Percentiles rank a stretch among this genome's conserved stretches.
Evolutionary conservation across 1,140 invertebrate species (phyloP).

Genomic region (Ceratosolen solmsi): DNA sequence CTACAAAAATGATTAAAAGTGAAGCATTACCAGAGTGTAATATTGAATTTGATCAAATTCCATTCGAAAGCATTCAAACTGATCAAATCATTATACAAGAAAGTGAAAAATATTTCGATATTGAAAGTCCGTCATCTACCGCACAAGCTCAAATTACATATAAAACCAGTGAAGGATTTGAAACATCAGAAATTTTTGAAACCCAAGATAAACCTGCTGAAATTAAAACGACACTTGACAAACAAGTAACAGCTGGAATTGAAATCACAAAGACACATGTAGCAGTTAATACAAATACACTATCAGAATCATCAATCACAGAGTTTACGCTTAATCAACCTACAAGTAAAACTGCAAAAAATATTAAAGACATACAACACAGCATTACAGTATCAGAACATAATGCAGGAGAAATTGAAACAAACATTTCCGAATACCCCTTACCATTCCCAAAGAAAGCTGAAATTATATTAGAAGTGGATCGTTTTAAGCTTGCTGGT

Average conservation of each 20-base stretch:
- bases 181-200: constrained; percentile 63
- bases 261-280: constrained; percentile 67
- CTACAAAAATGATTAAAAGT: constrained; percentile 56
- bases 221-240: constrained; percentile 66
- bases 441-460: constrained; percentile 27
- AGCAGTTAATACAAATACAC: constrained; percentile 67
- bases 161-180: constrained; percentile 59
- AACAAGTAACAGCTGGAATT: constrained; percentile 64
- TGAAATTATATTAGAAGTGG: constrained; percentile 28
- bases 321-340: constrained; percentile 65
- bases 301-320: constrained; percentile 60
- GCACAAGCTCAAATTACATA: constrained; percentile 61
- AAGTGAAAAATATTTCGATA: constrained; percentile 58
- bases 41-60: constrained; percentile 61
- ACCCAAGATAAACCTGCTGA: constrained; percentile 68
- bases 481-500: constrained; percentile 25
- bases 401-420: constrained; percentile 71
- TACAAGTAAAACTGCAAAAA: constrained; percentile 61
- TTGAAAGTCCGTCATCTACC: constrained; percentile 51
- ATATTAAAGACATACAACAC: constrained; percentile 68
- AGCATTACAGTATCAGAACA: constrained; percentile 74
- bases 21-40: constrained; percentile 55
- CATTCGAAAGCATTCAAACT: constrained; percentile 62
- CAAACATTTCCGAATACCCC: constrained; percentile 57
- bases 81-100: constrained; percentile 63